These are phyloP conservation scores for Schizothorax lantsangensis DNA, from an alignment of 2,797 vertebrate genomes.

Conservation along the genomic window DNA sequence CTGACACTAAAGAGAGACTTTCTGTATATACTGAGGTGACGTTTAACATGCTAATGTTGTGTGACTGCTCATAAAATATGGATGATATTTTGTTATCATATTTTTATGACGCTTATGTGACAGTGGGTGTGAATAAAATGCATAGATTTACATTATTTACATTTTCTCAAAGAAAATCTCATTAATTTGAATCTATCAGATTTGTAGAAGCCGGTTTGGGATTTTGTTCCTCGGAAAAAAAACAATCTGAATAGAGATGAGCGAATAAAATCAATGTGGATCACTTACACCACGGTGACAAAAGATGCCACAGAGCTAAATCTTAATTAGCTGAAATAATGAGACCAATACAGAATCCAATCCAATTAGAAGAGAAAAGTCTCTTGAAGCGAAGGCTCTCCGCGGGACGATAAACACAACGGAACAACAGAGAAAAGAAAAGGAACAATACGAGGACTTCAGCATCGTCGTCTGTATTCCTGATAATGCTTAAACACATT, in stretches of 20 bases:
- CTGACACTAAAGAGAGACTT: not conserved
- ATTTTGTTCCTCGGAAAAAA: conserved; percentile 62
- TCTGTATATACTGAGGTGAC: not conserved
- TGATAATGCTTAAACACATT: not conserved
- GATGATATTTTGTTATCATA: not conserved
- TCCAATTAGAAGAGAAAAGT: conserved; percentile 50
- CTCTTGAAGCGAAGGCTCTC: conserved; percentile 50
- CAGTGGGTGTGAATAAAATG: conserved; percentile 12
- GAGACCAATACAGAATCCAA: conserved; percentile 67
- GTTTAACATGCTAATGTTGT: conserved; percentile 10
- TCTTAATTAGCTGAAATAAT: conserved; percentile 76
- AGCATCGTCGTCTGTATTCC: not conserved
- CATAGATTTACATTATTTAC: conserved; percentile 18
- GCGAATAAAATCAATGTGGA: conserved; percentile 74
- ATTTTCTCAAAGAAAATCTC: conserved; percentile 39
- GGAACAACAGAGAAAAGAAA: conserved; percentile 24
- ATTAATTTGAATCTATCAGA: conserved; percentile 37
- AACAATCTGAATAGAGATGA: conserved; percentile 73
- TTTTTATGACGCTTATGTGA: not conserved
- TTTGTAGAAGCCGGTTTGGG: conserved; percentile 54
- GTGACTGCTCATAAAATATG: conserved; percentile 34
- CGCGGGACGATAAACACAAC: not conserved
- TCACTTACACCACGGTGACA: conserved; percentile 75
- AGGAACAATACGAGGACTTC: conserved; percentile 26
- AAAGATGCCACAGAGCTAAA: conserved; percentile 70